Evolutionary conservation across 1,140 invertebrate species (phyloP).

Genomic region (Phymastichus coffea): DNA sequence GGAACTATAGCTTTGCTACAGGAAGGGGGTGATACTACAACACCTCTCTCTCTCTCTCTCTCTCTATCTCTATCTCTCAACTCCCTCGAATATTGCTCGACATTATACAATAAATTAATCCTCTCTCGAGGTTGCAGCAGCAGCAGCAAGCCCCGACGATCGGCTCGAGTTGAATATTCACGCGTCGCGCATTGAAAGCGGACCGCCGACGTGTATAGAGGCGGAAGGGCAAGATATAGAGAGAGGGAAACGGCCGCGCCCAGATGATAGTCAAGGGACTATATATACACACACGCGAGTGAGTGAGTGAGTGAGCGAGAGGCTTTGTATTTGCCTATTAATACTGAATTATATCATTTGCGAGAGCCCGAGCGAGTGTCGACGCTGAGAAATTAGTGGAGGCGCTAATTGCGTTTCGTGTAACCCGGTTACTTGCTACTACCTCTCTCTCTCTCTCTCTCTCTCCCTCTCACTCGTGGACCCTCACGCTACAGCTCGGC

Average conservation of each 20-base stretch:
- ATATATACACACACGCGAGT: too few species aligned
- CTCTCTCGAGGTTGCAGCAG: not conserved
- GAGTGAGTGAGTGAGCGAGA: conserved; percentile 42
- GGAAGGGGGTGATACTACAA: too few species aligned
- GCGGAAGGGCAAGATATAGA: conserved; percentile 11
- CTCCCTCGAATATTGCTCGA: too few species aligned
- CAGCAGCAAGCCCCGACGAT: conserved; percentile 11
- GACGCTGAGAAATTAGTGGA: conserved; percentile 51
- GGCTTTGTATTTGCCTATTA: conserved; percentile 55
- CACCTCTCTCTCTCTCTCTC: too few species aligned
- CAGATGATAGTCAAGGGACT: too few species aligned
- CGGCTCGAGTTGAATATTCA: conserved; percentile 34
- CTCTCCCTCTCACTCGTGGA: not conserved
- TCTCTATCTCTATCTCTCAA: too few species aligned
- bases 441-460: not conserved
- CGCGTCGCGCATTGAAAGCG: conserved; percentile 14
- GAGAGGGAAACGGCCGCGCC: too few species aligned
- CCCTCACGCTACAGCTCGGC: too few species aligned
- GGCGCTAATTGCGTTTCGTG: conserved; percentile 51
- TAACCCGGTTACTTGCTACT: conserved; percentile 43
- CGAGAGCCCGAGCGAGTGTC: conserved; percentile 37
- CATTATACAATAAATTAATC: too few species aligned
- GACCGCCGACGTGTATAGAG: not conserved
- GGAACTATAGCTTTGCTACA: too few species aligned
- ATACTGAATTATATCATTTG: conserved; percentile 47